Conservation (phyloP, 1,140 invertebrate genomes). For the Daktulosphaira vitifoliae region DNA sequence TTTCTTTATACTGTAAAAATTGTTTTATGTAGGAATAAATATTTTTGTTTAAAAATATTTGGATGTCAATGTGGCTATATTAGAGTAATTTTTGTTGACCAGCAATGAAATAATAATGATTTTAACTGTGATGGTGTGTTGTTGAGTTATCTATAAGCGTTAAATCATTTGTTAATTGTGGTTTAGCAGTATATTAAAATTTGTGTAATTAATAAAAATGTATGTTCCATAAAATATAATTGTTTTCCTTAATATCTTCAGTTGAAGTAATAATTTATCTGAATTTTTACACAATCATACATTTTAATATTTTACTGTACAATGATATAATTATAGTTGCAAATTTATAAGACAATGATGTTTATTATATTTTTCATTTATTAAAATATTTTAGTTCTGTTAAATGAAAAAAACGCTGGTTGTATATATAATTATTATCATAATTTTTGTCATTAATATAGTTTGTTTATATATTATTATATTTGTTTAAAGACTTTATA, state of each 20-base stretch:
- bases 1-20: neutral
- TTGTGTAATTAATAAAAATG: constrained; percentile 3
- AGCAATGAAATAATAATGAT: neutral
- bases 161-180: neutral
- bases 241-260: no score
- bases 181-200: constrained; percentile 11
- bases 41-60: neutral
- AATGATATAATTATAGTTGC: no score
- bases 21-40: neutral
- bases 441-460: constrained; percentile 32
- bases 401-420: neutral
- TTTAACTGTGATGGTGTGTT: constrained; percentile 23
- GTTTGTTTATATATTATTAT: constrained; percentile 32
- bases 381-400: constrained; percentile 30
- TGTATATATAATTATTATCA: constrained; percentile 31
- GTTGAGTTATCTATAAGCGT: neutral
- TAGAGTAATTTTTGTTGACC: neutral
- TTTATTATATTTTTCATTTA: neutral
- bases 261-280: neutral
- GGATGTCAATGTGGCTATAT: neutral
- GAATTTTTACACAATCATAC: no score
- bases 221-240: no score
- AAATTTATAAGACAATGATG: no score
- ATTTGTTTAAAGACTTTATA: constrained; percentile 34
- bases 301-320: no score